These are phyloP conservation scores for Holothuria leucospilota DNA, from an alignment of 53 echinoderm and acorn worm genomes.

Conservation along the genomic window DNA sequence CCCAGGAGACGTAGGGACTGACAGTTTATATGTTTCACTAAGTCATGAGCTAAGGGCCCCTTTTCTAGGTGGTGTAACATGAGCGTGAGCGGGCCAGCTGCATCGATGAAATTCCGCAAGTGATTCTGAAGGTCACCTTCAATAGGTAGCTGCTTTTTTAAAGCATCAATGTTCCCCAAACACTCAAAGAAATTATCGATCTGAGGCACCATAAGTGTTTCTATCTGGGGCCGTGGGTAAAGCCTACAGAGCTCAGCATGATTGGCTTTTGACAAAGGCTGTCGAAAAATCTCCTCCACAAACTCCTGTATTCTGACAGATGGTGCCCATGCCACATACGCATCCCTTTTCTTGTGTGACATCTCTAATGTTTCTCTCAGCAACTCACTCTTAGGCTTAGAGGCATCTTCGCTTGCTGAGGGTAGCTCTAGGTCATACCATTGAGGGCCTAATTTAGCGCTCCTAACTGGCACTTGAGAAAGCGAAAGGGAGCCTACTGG, in stretches of 20 bases:
- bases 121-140: slow-evolving; percentile 2
- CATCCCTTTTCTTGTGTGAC: background rate
- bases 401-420: background rate
- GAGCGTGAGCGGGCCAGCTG: background rate
- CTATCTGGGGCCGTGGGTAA: slow-evolving; percentile 20
- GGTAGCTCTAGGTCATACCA: background rate
- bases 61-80: slow-evolving; percentile 24
- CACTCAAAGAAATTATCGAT: slow-evolving; percentile 8
- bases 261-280: background rate
- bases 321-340: background rate
- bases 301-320: too few species aligned
- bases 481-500: too few species aligned
- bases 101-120: slow-evolving; percentile 6
- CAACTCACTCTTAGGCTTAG: too few species aligned
- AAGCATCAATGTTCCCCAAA: background rate
- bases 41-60: too few species aligned
- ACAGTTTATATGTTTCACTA: too few species aligned
- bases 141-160: background rate
- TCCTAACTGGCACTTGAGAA: background rate
- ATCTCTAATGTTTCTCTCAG: background rate
- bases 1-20: too few species aligned
- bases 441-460: background rate
- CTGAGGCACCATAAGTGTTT: slow-evolving; percentile 29
- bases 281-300: too few species aligned
- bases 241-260: background rate